Percentiles rank a stretch among this genome's conserved stretches.
These are phyloP conservation scores for Prolemur simus DNA, from an alignment of 2,113 vertebrate species.

Conservation along the genomic window DNA sequence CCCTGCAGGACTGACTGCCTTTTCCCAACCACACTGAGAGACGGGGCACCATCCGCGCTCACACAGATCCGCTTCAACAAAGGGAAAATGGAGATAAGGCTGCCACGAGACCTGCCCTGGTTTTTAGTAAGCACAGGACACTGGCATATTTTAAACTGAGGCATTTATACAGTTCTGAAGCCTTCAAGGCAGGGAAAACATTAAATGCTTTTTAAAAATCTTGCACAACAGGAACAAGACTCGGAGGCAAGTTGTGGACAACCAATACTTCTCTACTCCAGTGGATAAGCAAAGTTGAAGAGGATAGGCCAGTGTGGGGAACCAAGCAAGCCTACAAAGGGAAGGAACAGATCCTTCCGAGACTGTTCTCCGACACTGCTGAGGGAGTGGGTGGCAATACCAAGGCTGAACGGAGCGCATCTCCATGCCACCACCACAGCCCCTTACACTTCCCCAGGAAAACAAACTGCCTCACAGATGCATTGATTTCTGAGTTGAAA, in stretches of 20 bases:
- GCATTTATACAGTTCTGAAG: not conserved
- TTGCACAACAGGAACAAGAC: not conserved
- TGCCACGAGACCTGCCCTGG: not conserved
- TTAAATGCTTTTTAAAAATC: not conserved
- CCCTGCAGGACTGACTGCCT: not conserved
- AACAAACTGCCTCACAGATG: constrained; percentile 60
- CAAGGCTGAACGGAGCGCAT: constrained; percentile 49
- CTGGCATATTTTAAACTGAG: not conserved
- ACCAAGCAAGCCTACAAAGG: not conserved
- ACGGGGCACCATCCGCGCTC: not conserved
- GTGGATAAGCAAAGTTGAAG: not conserved
- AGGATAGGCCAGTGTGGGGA: not conserved
- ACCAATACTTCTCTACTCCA: not conserved
- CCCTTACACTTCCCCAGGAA: constrained; percentile 52
- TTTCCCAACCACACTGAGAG: not conserved
- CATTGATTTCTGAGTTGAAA: constrained; percentile 55
- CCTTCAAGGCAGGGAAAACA: not conserved
- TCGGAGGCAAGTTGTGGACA: not conserved
- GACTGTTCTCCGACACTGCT: constrained; percentile 38
- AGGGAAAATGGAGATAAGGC: not conserved
- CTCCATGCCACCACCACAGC: constrained; percentile 18
- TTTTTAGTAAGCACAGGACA: not conserved
- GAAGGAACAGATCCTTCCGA: constrained; percentile 38
- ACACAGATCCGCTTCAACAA: not conserved
- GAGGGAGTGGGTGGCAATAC: constrained; percentile 50